These are phyloP conservation scores for Apoda limacodes DNA, from an alignment of 2,888 invertebrate genomes.

Conservation along the genomic window DNA sequence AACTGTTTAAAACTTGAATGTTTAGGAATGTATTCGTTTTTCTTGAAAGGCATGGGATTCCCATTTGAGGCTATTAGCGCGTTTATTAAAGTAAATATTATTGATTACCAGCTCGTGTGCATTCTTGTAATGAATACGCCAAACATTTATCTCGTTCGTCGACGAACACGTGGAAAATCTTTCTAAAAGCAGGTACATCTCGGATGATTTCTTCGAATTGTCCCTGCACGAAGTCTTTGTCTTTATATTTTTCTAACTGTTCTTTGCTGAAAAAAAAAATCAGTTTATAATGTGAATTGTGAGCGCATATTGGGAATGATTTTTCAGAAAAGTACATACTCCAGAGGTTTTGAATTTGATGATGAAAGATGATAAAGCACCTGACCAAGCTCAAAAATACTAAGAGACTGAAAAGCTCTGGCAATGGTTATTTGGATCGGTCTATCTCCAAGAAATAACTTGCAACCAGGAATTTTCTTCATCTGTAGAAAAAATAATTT, in stretches of 20 bases:
- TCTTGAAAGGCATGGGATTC: too few species aligned
- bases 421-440: slow-evolving; percentile 61
- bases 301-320: slow-evolving; percentile 4
- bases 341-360: slow-evolving; percentile 47
- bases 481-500: slow-evolving; percentile 34
- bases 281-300: neutral
- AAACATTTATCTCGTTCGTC: slow-evolving; percentile 60
- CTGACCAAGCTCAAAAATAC: slow-evolving; percentile 54
- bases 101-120: slow-evolving; percentile 53
- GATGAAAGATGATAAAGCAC: slow-evolving; percentile 54
- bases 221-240: slow-evolving; percentile 52
- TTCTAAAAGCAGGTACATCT: slow-evolving; percentile 59
- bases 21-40: too few species aligned
- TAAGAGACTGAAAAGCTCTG: slow-evolving; percentile 54
- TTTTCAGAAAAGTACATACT: slow-evolving; percentile 30
- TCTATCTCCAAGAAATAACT: slow-evolving; percentile 55
- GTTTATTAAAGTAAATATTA: too few species aligned
- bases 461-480: slow-evolving; percentile 61
- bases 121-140: slow-evolving; percentile 57
- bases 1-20: too few species aligned
- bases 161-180: slow-evolving; percentile 61
- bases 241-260: slow-evolving; percentile 52
- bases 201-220: slow-evolving; percentile 57
- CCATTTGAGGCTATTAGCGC: too few species aligned
- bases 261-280: slow-evolving; percentile 35